Evolutionary conservation across 2,113 vertebrate species (phyloP).

Genomic region (Piaya cayana): DNA sequence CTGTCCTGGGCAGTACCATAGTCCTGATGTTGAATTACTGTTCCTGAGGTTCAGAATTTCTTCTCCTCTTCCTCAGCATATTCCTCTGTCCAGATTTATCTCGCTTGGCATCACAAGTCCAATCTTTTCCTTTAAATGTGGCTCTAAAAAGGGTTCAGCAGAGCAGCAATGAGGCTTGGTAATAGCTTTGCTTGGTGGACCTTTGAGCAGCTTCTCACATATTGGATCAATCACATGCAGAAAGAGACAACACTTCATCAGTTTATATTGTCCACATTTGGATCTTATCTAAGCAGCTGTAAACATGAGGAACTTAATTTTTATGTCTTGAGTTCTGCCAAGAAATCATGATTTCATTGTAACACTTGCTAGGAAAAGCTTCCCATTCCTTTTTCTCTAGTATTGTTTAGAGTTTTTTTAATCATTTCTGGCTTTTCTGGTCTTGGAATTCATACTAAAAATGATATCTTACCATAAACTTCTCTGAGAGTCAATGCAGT

Average conservation of each 20-base stretch:
- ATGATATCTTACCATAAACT: not conserved
- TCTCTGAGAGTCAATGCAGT: not conserved
- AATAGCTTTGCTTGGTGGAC: not conserved
- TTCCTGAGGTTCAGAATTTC: not conserved
- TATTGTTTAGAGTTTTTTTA: not conserved
- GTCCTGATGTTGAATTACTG: not conserved
- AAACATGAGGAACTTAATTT: not conserved
- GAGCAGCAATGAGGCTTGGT: not conserved
- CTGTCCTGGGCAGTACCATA: not conserved
- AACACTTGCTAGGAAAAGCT: not conserved
- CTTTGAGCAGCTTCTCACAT: not conserved
- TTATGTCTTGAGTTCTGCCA: not conserved
- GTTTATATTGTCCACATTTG: not conserved
- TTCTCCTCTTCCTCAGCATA: not conserved
- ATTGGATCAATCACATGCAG: not conserved
- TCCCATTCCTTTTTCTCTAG: not conserved
- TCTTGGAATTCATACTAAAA: not conserved
- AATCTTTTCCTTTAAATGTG: not conserved
- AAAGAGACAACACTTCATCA: not conserved
- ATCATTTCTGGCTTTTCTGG: not conserved
- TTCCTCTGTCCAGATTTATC: not conserved
- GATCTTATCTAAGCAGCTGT: not conserved
- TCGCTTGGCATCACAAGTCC: fast-evolving
- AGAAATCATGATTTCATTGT: not conserved
- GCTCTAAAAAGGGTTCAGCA: not conserved